A percentile compares a stretch with the other conserved stretches of the same genome.
These are phyloP conservation scores for Bubo blakistoni DNA, from an alignment of 2,113 vertebrate species.

Conservation along the genomic window DNA sequence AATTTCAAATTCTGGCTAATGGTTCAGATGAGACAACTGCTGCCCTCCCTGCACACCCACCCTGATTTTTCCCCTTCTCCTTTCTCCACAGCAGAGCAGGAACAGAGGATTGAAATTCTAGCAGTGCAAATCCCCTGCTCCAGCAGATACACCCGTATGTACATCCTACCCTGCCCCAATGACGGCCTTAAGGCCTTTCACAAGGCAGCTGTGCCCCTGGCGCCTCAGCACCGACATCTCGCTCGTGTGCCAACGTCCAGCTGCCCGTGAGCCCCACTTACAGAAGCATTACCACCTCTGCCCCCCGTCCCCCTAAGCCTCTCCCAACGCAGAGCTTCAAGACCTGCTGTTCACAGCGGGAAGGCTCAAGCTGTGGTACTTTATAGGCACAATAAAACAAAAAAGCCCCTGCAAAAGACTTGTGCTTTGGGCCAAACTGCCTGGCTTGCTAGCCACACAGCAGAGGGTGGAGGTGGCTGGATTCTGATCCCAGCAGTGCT, in stretches of 20 bases:
- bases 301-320: neutral
- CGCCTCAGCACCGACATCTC: neutral
- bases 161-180: neutral
- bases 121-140: no score
- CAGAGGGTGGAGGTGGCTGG: neutral
- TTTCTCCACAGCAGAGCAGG: neutral
- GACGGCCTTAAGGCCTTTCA: neutral
- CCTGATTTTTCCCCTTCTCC: neutral
- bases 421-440: neutral
- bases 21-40: neutral
- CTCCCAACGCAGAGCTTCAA: neutral
- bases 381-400: neutral
- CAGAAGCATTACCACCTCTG: fast-evolving
- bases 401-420: neutral
- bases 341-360: neutral
- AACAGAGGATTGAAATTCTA: neutral
- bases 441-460: neutral
- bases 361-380: neutral
- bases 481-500: neutral
- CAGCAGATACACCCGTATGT: neutral
- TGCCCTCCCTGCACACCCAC: neutral
- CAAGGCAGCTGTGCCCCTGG: neutral
- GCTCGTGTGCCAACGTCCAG: neutral
- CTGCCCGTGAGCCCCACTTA: neutral
- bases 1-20: neutral